phyloP scores from a whole-genome alignment of 1,140 invertebrate genomes.

The Bemisia tabaci region DNA sequence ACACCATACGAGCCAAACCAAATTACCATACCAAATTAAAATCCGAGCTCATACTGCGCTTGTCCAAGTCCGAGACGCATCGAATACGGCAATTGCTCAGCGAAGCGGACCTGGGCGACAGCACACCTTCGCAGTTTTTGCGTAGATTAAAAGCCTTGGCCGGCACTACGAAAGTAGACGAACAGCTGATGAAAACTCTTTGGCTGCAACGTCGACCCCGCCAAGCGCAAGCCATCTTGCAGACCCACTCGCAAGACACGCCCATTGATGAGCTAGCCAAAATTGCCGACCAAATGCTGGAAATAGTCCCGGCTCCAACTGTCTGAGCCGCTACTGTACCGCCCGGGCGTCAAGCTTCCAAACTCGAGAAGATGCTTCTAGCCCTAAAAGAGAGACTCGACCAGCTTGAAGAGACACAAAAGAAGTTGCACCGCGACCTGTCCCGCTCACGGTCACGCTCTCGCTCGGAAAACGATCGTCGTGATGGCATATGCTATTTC shows the following conservation, averaged over 20 bases:
- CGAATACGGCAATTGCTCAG: background rate
- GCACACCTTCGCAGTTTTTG: background rate
- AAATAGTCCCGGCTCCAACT: too few relatives aligned
- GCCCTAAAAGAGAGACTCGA: too few relatives aligned
- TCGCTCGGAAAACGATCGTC: too few relatives aligned
- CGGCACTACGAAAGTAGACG: background rate
- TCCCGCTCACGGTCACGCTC: too few relatives aligned
- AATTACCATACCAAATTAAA: background rate
- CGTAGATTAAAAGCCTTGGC: background rate
- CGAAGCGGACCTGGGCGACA: background rate
- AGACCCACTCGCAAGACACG: background rate
- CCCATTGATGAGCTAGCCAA: background rate
- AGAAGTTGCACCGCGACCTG: too few relatives aligned
- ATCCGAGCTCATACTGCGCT: background rate
- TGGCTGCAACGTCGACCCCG: background rate
- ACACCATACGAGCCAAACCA: background rate
- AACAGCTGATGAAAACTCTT: background rate
- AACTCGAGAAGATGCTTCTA: too few relatives aligned
- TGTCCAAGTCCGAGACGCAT: background rate
- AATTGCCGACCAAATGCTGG: background rate
- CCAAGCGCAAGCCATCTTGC: background rate
- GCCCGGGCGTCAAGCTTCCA: too few relatives aligned
- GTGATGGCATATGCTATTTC: too few relatives aligned
- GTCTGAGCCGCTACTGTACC: too few relatives aligned
- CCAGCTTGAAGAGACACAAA: too few relatives aligned